Percentiles rank a stretch among this genome's conserved stretches.
phyloP scores from a whole-genome alignment of 37 sponge, comb jelly and placozoan species.

The Ianthella basta region DNA sequence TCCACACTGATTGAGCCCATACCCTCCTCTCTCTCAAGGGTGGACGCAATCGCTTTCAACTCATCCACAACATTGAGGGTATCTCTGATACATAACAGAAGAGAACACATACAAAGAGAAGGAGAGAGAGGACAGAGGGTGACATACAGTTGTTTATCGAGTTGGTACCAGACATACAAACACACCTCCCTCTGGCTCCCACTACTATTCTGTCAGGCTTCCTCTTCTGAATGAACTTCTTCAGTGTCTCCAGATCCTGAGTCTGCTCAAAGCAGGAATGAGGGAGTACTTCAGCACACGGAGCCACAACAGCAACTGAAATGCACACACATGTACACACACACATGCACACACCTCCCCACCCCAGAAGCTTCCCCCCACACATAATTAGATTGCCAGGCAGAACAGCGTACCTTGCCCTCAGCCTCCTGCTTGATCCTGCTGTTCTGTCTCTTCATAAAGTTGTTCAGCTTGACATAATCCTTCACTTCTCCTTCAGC shows the following conservation, averaged over 20 bases:
- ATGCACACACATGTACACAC: too few relatives aligned
- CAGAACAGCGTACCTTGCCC: slow-evolving; percentile 59
- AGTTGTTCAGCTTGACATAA: slow-evolving; percentile 57
- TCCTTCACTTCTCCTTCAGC: slow-evolving; percentile 73
- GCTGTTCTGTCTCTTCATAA: slow-evolving; percentile 66
- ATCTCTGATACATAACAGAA: slow-evolving; percentile 42
- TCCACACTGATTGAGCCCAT: slow-evolving; percentile 56
- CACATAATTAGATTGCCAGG: too few relatives aligned
- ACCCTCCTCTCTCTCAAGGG: slow-evolving; percentile 66
- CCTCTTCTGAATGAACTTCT: slow-evolving; percentile 53
- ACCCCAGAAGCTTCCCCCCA: too few relatives aligned
- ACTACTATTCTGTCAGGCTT: slow-evolving; percentile 72
- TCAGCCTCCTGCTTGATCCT: slow-evolving; percentile 49
- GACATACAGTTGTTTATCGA: too few relatives aligned
- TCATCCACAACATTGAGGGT: slow-evolving; percentile 68
- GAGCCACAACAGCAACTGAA: too few relatives aligned
- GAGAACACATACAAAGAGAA: background rate
- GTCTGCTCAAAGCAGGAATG: slow-evolving; percentile 21
- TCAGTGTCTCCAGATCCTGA: slow-evolving; percentile 62
- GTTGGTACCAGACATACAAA: background rate
- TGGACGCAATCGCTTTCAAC: slow-evolving; percentile 51
- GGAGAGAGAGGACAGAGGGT: background rate
- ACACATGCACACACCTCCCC: too few relatives aligned
- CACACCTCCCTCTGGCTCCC: slow-evolving; percentile 62
- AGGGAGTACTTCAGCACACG: background rate